Percentiles rank a stretch among this genome's conserved stretches.
Evolutionary conservation across 2,888 invertebrate species (phyloP).

Genomic region (Notodonta ziczac): DNA sequence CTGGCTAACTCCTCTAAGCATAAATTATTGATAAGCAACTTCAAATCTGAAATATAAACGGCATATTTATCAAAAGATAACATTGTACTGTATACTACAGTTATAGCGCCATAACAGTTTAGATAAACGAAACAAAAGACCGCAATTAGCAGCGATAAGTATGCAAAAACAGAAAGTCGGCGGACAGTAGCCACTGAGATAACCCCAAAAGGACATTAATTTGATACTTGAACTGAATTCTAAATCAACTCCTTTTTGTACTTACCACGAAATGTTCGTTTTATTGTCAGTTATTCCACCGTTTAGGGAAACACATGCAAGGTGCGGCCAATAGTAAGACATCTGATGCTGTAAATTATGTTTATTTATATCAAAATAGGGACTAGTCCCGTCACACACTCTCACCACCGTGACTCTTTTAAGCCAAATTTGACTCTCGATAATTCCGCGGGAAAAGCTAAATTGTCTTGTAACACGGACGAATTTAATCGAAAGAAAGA

Average conservation of each 20-base stretch:
- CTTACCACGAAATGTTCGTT: conserved; percentile 3
- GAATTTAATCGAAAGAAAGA: no score
- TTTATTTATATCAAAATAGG: no score
- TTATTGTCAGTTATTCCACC: conserved; percentile 1
- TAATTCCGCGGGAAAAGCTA: no score
- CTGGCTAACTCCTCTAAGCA: no score
- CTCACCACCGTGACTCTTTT: no score
- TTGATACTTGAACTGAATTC: conserved; percentile 33
- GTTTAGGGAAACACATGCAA: no score
- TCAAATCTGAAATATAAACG: not conserved
- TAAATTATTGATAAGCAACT: not conserved
- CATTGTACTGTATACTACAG: not conserved
- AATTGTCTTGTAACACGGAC: no score
- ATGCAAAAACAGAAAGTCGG: conserved; percentile 16
- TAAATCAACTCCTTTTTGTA: conserved; percentile 9
- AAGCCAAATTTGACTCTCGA: no score
- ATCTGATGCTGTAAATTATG: no score
- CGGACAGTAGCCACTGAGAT: conserved; percentile 28
- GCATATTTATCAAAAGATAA: conserved; percentile 6
- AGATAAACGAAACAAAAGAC: conserved; percentile 6
- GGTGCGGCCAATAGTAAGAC: no score
- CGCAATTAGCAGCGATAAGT: conserved; percentile 6
- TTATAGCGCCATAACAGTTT: not conserved
- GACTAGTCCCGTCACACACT: no score
- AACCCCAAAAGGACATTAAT: conserved; percentile 37